Conservation (phyloP, 2,888 invertebrate species). For the Parnassius orleans region DNA sequence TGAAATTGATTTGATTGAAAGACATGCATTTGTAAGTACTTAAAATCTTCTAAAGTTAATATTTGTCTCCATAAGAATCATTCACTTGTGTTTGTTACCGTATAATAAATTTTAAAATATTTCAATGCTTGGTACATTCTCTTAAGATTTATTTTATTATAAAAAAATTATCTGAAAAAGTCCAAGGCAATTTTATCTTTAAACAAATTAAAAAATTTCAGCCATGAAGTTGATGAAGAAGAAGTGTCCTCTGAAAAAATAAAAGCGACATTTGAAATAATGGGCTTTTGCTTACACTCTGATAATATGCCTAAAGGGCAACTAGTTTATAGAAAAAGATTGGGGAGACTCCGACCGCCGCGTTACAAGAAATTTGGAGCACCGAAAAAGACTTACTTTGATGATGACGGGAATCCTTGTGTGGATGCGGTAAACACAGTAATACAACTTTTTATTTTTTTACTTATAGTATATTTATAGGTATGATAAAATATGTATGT, state of each 20-base stretch:
- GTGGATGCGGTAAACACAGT: constrained; percentile 35
- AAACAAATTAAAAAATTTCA: constrained; percentile 36
- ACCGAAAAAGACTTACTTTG: constrained; percentile 83
- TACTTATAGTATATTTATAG: too few species aligned
- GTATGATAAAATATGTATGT: too few species aligned
- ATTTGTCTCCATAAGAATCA: too few species aligned
- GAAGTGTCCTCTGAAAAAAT: constrained; percentile 78
- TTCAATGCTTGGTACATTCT: too few species aligned
- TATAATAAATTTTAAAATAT: too few species aligned
- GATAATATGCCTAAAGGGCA: constrained; percentile 73
- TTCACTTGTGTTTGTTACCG: too few species aligned
- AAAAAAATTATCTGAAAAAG: too few species aligned
- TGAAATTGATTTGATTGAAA: too few species aligned
- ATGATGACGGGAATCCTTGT: constrained; percentile 83
- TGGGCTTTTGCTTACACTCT: constrained; percentile 76
- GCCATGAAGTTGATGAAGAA: constrained; percentile 78
- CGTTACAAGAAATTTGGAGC: constrained; percentile 53
- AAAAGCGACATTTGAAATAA: constrained; percentile 83
- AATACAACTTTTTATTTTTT: neutral
- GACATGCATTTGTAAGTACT: too few species aligned
- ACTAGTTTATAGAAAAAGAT: constrained; percentile 83
- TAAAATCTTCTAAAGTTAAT: too few species aligned
- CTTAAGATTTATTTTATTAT: too few species aligned
- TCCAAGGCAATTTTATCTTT: too few species aligned
- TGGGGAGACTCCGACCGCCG: constrained; percentile 78